Base-by-base conservation (phyloP, 2,797 vertebrate species). In the Enteromius argenteus region DNA sequence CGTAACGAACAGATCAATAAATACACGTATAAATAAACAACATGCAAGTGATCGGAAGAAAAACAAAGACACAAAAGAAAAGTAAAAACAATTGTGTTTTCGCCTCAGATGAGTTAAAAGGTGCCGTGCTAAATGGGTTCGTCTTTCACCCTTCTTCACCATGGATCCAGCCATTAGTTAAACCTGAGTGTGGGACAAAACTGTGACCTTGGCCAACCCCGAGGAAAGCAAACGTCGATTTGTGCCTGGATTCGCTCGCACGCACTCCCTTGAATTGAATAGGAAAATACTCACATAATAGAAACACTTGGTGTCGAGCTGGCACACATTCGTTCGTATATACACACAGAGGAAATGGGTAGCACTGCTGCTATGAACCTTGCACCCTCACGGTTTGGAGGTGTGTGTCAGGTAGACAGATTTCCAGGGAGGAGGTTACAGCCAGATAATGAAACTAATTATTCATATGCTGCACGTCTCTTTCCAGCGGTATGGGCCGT, bases 21-120 rank as follows among this genome's bases (percentile, higher is more conserved):
- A 88, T 88, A 88, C 14, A 35, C 0, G 1, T 64, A 84, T 88
- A 88, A 88, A 88, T 88, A 88, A 79, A 86, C 76, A 66, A 69
- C 76, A 85, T 86, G 74, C 79, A 79, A 81, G 67, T 32, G 23
- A 56, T 7, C 62, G 8, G 30, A 76, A 58, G 35, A 27, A 27
- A 51, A 42, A 83, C 27, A 42, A 76, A 73, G 64, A 66, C 35
- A 51, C 53, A 17, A 42, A 42, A 13, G 71, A 62, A 62, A 62
- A 15, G 46, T 3, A 39, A 72, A 56, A 23, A 23, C 39, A 67
- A 72, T 82, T 69, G 32, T 17, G 37, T 39, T 74, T 67, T 76
- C 62, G 42, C 68, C 23, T 62, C 19, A 49, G 58, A 49, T 35
- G 49, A 73, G 60, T 39, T 84, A 44, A 82, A 77, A 77, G 49